Conservation (phyloP, 1,140 invertebrate species). For the Cephus cinctus region DNA sequence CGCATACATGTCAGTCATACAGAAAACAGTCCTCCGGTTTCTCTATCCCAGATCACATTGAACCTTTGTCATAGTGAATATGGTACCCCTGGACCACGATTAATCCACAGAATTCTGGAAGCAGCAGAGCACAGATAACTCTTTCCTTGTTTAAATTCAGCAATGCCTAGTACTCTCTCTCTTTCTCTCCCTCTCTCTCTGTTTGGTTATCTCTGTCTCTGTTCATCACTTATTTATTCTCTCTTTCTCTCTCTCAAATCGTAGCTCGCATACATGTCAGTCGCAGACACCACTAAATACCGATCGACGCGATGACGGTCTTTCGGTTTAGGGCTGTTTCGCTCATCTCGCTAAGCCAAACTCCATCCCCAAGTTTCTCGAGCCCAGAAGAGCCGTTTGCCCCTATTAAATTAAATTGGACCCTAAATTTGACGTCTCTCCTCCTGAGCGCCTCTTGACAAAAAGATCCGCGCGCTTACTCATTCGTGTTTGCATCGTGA, state of each 20-base stretch:
- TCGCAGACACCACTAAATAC: conserved; percentile 53
- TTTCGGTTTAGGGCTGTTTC: conserved; percentile 42
- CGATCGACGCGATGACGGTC: conserved; percentile 39
- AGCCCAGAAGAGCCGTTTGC: conserved; percentile 23
- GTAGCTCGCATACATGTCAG: conserved; percentile 41
- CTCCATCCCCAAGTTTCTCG: conserved; percentile 28
- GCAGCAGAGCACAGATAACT: too few species aligned
- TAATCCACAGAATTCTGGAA: too few species aligned
- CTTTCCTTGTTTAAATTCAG: not conserved
- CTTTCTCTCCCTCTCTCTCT: not conserved
- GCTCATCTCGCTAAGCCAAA: conserved; percentile 34
- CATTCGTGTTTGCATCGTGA: conserved; percentile 19
- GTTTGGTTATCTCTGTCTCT: not conserved
- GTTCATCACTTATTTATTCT: not conserved
- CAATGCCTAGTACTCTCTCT: not conserved
- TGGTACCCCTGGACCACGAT: too few species aligned
- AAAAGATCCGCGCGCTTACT: conserved; percentile 30
- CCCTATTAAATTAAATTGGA: conserved; percentile 53
- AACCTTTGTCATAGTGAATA: too few species aligned
- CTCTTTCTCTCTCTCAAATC: not conserved
- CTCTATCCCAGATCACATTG: too few species aligned
- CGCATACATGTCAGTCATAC: conserved; percentile 48
- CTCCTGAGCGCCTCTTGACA: conserved; percentile 18
- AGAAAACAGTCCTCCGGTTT: too few species aligned
- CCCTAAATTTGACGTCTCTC: conserved; percentile 40